Evolutionary conservation across 2,797 vertebrate species (phyloP).

Genomic region (Lacerta viridis): DNA sequence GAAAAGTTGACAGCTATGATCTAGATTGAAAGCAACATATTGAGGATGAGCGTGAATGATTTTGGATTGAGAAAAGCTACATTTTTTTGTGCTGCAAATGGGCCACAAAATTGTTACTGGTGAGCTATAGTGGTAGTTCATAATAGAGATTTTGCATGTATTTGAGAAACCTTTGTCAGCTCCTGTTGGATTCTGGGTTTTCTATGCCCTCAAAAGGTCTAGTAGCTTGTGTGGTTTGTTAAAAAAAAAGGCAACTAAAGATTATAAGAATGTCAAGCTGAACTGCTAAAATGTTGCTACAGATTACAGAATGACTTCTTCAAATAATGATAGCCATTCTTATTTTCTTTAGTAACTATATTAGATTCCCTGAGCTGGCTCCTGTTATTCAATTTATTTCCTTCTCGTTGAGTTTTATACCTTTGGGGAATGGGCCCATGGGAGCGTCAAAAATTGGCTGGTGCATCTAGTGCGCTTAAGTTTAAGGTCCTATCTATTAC

Average conservation of each 20-base stretch:
- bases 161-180: background rate
- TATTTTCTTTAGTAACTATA: slow-evolving; percentile 13
- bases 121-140: too few species aligned
- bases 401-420: background rate
- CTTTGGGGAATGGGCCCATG: slow-evolving; percentile 13
- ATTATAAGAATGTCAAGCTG: background rate
- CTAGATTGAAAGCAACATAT: too few species aligned
- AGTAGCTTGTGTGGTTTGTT: background rate
- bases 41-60: too few species aligned
- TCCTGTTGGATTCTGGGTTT: background rate
- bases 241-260: background rate
- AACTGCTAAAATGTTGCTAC: background rate
- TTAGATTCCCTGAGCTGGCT: slow-evolving; percentile 3
- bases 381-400: slow-evolving; percentile 31
- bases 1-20: too few species aligned
- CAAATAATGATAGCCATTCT: background rate
- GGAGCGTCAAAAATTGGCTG: slow-evolving; percentile 19
- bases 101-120: too few species aligned
- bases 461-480: slow-evolving; percentile 27
- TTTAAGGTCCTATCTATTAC: slow-evolving; percentile 34
- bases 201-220: background rate
- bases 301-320: background rate
- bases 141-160: too few species aligned
- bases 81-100: too few species aligned
- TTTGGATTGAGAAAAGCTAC: too few species aligned